These are phyloP conservation scores for Rhynchomys soricoides DNA, from an alignment of 2,113 vertebrate species.

Conservation along the genomic window DNA sequence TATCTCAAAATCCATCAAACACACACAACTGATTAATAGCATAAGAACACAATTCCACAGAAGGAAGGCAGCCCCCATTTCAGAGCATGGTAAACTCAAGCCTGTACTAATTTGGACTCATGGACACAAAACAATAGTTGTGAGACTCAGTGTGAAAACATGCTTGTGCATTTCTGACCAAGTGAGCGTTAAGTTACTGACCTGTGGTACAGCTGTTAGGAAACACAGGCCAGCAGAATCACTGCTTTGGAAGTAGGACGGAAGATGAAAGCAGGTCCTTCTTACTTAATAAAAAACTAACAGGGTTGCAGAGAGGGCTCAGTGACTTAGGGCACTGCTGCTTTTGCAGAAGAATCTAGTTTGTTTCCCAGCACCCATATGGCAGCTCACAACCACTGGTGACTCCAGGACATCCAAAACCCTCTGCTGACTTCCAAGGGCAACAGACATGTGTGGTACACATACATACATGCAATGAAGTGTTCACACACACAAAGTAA, in stretches of 20 bases:
- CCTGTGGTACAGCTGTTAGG: neutral
- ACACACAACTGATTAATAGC: neutral
- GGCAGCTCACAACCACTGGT: neutral
- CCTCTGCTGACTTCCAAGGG: neutral
- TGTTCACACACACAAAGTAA: too few species aligned
- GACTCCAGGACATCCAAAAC: neutral
- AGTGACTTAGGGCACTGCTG: neutral
- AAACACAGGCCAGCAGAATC: neutral
- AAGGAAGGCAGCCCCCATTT: accelerated
- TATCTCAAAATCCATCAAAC: neutral
- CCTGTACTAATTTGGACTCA: neutral
- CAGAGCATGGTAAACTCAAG: neutral
- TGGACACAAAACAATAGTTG: neutral
- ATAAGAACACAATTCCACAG: neutral
- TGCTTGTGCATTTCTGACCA: neutral
- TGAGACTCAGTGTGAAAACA: constrained; percentile 13
- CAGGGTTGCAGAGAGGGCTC: neutral
- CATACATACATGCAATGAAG: neutral
- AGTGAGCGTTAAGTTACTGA: neutral
- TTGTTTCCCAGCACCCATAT: neutral
- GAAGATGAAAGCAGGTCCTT: neutral
- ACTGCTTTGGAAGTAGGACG: neutral
- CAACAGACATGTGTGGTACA: neutral
- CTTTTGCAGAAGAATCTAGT: neutral
- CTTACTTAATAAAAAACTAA: neutral